These are phyloP conservation scores for Drosophila saltans DNA, from an alignment of 1,140 invertebrate species.

Conservation along the genomic window DNA sequence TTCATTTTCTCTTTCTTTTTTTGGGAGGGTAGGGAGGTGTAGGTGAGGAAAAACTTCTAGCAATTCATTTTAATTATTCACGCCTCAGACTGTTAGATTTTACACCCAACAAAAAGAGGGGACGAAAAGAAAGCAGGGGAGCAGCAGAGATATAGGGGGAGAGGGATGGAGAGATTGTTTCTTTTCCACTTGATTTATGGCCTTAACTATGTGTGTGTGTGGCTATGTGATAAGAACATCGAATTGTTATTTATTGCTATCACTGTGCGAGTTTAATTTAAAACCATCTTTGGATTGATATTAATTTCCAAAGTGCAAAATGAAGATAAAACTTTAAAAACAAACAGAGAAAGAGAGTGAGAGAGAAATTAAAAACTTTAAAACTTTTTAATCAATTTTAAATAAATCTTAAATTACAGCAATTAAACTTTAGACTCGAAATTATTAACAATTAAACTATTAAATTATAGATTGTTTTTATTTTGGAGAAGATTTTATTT, in stretches of 20 bases:
- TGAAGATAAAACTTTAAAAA: slow-evolving; percentile 9
- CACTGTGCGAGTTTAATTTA: slow-evolving; percentile 52
- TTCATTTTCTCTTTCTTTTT: slow-evolving; percentile 13
- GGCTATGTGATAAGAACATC: slow-evolving; percentile 79
- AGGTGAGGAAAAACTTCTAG: slow-evolving; percentile 37
- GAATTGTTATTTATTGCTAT: slow-evolving; percentile 75
- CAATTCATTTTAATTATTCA: slow-evolving; percentile 81
- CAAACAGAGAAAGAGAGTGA: neutral
- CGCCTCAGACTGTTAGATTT: slow-evolving; percentile 65
- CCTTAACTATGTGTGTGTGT: slow-evolving; percentile 33
- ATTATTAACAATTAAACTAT: no score
- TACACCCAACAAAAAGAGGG: slow-evolving; percentile 57
- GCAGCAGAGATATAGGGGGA: neutral
- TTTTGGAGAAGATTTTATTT: no score
- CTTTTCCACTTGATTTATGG: slow-evolving; percentile 75
- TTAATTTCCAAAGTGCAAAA: slow-evolving; percentile 30
- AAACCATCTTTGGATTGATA: slow-evolving; percentile 55
- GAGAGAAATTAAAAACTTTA: neutral
- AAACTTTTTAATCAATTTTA: no score
- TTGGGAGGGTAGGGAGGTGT: neutral
- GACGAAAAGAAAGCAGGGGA: slow-evolving; percentile 12
- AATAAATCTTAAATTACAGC: no score
- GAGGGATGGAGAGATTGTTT: slow-evolving; percentile 23
- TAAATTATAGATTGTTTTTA: no score
- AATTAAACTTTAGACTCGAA: no score